Base-by-base conservation (phyloP, 1,140 invertebrate genomes). In the Drosophila equinoxialis region DNA sequence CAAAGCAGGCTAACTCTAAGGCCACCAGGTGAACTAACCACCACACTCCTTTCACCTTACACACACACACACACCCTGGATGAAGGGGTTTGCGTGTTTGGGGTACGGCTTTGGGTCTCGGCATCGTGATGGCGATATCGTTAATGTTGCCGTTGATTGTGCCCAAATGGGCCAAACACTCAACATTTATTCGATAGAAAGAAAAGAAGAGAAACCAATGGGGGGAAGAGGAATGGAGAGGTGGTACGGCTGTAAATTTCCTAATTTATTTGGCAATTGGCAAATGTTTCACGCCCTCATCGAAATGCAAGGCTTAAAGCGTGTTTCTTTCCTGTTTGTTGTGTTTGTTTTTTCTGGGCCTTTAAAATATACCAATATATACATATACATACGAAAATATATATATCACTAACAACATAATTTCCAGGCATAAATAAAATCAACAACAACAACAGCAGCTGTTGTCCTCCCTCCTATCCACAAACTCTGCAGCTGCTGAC, bases 231-330 rank as follows among this genome's bases (percentile, higher is more conserved):
- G 41, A 30, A 30, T 1, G 42, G n/a, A 65, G 77, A 2, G 20
- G 33, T 8, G 37, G 51, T 33, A 35, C 26, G 69, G 77, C 68
- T 70, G 73, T 87, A 87, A 87, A 74, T 70, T 87, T 83, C 63
- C 84, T 87, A 77, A 87, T 80, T 89, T 87, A 87, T 87, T 87
- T 87, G 80, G 76, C 80, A 89, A 87, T 87, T 89, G 84, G 73
- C 77, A 73, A 68, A 42, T 61, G 72, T 77, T 83, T 87, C 67
- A 69, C 64, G 64, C 65, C 65, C 58, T 37, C 67, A 51, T 51
- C 45, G 45, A 23, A 58, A 60, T 77, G 74, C 68, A 78, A 71
- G 68, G 35, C 74, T 77, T 77, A 42, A 77, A 77, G 74, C 74
- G 33, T 42, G 35, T 66, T 77, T 60, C 71, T 51, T 57, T 14